Evolutionary conservation across 2,113 vertebrate species (phyloP).

Genomic region (Gymnogyps californianus): DNA sequence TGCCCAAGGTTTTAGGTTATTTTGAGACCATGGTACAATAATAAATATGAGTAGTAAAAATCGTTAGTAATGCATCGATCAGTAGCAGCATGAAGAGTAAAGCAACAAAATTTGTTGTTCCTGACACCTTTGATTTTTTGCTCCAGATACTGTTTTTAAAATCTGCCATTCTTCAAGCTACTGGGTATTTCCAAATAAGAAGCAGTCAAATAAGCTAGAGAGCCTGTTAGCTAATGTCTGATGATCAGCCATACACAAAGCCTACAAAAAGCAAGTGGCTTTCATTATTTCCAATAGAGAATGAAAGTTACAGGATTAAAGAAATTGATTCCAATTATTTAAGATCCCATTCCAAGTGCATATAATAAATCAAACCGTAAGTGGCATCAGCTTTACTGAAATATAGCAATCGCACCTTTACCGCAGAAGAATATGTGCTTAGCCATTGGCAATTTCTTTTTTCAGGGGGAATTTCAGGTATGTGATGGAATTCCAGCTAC

Average conservation of each 20-base stretch:
- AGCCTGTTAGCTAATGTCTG: neutral
- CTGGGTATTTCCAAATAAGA: constrained; percentile 6
- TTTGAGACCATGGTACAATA: neutral
- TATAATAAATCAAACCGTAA: constrained; percentile 42
- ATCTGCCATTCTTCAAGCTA: neutral
- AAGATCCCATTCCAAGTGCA: neutral
- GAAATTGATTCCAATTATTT: constrained; percentile 63
- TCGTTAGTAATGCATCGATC: neutral
- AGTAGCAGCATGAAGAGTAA: neutral
- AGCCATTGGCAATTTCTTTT: constrained; percentile 12
- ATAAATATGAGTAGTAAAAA: neutral
- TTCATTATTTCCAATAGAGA: constrained; percentile 60
- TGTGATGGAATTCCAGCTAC: constrained; percentile 63
- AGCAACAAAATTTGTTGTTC: neutral
- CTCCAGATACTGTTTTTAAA: neutral
- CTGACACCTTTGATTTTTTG: neutral
- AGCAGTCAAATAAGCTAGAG: neutral
- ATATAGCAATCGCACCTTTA: neutral
- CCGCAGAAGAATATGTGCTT: neutral
- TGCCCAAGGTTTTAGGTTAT: neutral
- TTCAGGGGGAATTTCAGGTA: constrained; percentile 63
- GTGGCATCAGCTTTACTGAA: neutral
- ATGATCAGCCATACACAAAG: neutral
- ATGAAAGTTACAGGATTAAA: constrained; percentile 47
- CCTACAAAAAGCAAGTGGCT: constrained; percentile 47